Evolutionary conservation across 2,888 invertebrate species (phyloP), one percentile per base, ranked within the genome.

Genomic region (Rhingia rostrata): DNA sequence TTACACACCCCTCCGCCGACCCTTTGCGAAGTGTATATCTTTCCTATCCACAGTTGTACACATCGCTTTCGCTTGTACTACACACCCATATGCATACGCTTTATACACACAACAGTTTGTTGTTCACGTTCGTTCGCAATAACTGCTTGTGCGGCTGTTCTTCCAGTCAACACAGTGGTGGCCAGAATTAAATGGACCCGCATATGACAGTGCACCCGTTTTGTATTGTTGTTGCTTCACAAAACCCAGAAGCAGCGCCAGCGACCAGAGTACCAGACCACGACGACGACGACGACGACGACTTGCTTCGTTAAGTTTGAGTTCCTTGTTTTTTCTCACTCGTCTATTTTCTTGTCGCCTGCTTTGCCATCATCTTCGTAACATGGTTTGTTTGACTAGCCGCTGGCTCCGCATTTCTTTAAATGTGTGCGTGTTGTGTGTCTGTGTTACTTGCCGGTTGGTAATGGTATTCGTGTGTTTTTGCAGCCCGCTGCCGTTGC

Each of bases 301-400:
- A 7, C 30, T 37, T 35, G 14, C 30, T 37, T 47, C 56, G 47
- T 51, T 58, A 39, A 33, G n/a, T 9, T 66, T 39, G 1, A 7
- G 32, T 41, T 67, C 32, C 35, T 51, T 32, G 33, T 49, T 37
- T 32, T 51, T 4, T 4, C 45, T 70, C 22, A 22, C 47, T 64
- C 43, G 49, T 54, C n/a, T 47, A 45, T 66, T 80, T 66, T 74
- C 22, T 45, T 61, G 45, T 41, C 22, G 7, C 77, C 22, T 54
- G 22, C 63, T 78, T 83, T 78, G 47, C 32, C 39, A 6, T 66
- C 51, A 6, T 7, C 63, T 83, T 83, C 83, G 83, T 83, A 83
- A 83, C 83, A 83, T 66, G 54, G 66, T 73, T 73, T 78, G 49
- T 78, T 54, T 72, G 60, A 61, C 39, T 67, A 69, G 10, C 45